Base-by-base conservation (phyloP, 2,797 vertebrate genomes). In the Clamator glandarius region DNA sequence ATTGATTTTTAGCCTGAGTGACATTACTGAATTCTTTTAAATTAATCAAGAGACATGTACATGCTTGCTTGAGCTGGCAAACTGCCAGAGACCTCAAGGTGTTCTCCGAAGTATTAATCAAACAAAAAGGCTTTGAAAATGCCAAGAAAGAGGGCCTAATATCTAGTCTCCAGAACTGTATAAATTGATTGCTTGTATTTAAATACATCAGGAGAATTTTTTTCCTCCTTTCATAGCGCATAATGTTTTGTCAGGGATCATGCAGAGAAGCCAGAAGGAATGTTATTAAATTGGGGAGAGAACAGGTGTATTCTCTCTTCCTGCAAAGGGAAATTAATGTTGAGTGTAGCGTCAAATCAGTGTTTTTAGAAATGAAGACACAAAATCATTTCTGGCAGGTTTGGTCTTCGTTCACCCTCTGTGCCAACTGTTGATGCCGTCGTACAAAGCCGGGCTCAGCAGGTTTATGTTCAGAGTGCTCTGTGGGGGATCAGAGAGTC, bases 201-300 rank as follows among this genome's bases (percentile, higher is more conserved):
- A 92, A 93, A 54, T 75, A 76, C 12, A 70, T 75, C 16, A 81
- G 57, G 31, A 68, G 42, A 72, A 62, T 76, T 46, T 31, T 50
- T 50, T 92, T 92, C 72, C 52, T 90, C 25, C 78, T 89, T 95
- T 61, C 64, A 13, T 29, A 62, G 72, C 59, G 64, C 26, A 59
- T 85, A 86, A 50, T 67, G 41, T 87, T 89, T 85, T 93, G 57
- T 94, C 75, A 85, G 51, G 54, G 29, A 79, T 69, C 5, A 3
- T 69, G 74, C 59, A 82, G 81, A 57, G 95, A 76, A 82, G 79
- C 79, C 89, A 95, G 89, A 94, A 96, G 73, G 80, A 89, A 52
- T 7, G 2, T 61, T 74, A 82, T 91, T 90, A 86, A 91, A 94
- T 83, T 29, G 51, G 57, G 29, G 78, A 50, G 33, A 46, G 41